phyloP scores from a whole-genome alignment of 2,888 invertebrate genomes.

The Sialis lutaria region DNA sequence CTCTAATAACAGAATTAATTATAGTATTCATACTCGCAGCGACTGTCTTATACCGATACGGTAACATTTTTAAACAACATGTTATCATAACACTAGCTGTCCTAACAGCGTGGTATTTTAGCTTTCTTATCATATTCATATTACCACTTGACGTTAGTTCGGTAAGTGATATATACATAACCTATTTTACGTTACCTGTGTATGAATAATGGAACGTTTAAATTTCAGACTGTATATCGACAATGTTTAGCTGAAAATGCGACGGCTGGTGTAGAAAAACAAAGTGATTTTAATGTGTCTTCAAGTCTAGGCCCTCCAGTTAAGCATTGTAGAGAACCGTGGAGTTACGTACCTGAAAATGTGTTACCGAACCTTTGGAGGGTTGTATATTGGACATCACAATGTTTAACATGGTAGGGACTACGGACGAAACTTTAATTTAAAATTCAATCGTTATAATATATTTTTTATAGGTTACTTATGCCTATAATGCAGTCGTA shows the following conservation, averaged over 20 bases:
- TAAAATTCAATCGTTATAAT: not conserved
- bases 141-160: slow-evolving; percentile 94
- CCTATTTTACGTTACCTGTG: not conserved
- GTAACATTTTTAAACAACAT: slow-evolving; percentile 89
- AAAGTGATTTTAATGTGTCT: slow-evolving; percentile 6
- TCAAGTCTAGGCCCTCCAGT: slow-evolving; percentile 20
- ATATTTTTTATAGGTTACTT: slow-evolving; percentile 51
- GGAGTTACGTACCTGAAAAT: slow-evolving; percentile 70
- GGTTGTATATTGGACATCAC: slow-evolving; percentile 97
- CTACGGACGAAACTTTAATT: not conserved
- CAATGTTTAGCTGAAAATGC: slow-evolving; percentile 49
- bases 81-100: slow-evolving; percentile 85
- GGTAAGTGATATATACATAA: slow-evolving; percentile 42
- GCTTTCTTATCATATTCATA: slow-evolving; percentile 92
- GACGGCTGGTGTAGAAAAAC: slow-evolving; percentile 9
- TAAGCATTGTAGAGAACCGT: slow-evolving; percentile 57
- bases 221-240: slow-evolving; percentile 70
- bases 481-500: slow-evolving; percentile 99
- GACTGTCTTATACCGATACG: slow-evolving; percentile 71
- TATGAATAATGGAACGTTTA: not conserved
- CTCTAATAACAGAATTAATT: slow-evolving; percentile 67
- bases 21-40: slow-evolving; percentile 55
- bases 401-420: slow-evolving; percentile 79
- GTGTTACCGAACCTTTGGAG: slow-evolving; percentile 90
- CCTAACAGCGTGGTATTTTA: slow-evolving; percentile 96